Conservation (phyloP, 2,113 vertebrate genomes). For the Craseonycteris thonglongyai region DNA sequence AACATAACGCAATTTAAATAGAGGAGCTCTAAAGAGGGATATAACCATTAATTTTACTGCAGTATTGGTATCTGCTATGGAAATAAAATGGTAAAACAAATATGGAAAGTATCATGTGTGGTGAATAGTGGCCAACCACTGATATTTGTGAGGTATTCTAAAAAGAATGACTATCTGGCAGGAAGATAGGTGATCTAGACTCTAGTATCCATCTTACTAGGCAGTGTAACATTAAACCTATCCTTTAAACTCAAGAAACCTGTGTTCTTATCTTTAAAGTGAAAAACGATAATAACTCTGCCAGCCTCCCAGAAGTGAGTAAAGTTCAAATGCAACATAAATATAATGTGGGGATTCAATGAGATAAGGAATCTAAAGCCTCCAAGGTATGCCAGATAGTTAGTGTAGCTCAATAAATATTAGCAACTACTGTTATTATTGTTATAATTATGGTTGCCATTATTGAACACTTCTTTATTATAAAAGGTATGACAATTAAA, state of each 20-base stretch:
- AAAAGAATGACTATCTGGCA: neutral
- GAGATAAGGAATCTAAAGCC: neutral
- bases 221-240: neutral
- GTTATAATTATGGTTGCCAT: neutral
- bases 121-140: neutral
- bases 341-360: neutral
- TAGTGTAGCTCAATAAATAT: neutral
- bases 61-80: neutral
- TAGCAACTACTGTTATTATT: neutral
- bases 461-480: neutral
- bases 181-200: neutral
- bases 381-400: neutral
- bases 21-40: conserved; percentile 23
- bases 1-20: conserved; percentile 53
- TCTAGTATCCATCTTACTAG: neutral
- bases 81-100: conserved; percentile 48
- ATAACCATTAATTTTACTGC: conserved; percentile 50
- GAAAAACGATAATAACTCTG: neutral
- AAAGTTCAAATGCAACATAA: neutral
- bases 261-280: neutral
- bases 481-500: too few species aligned
- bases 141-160: neutral
- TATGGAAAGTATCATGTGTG: neutral
- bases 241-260: neutral
- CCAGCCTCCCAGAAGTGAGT: neutral